phyloP scores from a whole-genome alignment of 2,888 invertebrate species.

The Plemyria rubiginata region DNA sequence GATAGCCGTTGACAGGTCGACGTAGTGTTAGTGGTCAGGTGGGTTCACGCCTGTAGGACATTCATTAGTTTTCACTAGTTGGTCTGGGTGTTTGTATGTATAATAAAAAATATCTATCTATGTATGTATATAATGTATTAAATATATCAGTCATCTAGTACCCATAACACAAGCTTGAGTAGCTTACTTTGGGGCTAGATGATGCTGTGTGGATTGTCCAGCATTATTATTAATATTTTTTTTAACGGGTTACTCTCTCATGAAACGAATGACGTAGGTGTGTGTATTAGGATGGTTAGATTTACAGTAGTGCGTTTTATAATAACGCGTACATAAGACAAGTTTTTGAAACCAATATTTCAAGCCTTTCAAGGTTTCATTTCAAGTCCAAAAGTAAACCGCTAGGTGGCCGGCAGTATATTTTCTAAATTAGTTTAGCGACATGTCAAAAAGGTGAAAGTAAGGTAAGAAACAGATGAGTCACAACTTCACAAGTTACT shows the following conservation, averaged over 20 bases:
- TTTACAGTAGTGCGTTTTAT: background rate
- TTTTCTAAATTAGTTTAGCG: slow-evolving; percentile 49
- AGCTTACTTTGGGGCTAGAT: no score
- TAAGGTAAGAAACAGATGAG: slow-evolving; percentile 49
- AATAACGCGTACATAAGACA: background rate
- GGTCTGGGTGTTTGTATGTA: no score
- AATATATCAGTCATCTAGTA: no score
- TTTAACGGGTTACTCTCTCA: slow-evolving; percentile 30
- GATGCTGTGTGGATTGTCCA: no score
- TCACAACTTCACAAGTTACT: slow-evolving; percentile 46
- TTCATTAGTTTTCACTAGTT: slow-evolving; percentile 66
- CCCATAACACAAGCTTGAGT: no score
- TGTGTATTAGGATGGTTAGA: slow-evolving; percentile 2
- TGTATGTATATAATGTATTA: no score
- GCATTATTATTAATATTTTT: no score
- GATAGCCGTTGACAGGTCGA: slow-evolving; percentile 44
- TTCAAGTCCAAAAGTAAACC: background rate
- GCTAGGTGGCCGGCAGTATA: slow-evolving; percentile 10
- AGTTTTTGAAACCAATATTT: background rate
- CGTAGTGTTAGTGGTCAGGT: slow-evolving; percentile 50
- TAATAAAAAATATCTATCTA: no score
- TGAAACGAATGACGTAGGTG: background rate
- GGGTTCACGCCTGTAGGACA: slow-evolving; percentile 50
- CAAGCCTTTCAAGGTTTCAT: background rate
- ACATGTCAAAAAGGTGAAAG: slow-evolving; percentile 63